Evolutionary conservation across 2,797 vertebrate species (phyloP).

Genomic region (Alcedo atthis): DNA sequence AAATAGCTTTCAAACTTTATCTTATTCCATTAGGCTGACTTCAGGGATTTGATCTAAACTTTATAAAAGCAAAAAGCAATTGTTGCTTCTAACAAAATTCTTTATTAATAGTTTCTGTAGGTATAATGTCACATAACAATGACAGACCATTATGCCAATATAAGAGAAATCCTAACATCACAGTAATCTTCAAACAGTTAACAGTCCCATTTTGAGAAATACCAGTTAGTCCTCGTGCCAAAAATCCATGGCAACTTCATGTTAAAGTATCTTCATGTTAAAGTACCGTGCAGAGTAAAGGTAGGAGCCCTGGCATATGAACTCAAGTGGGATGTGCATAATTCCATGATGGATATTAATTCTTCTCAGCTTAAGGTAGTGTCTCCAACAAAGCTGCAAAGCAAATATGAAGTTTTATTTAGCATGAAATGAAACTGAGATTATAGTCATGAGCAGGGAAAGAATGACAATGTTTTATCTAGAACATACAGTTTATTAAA

Average conservation of each 20-base stretch:
- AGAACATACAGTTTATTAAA: neutral
- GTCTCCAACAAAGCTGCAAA: slow-evolving; percentile 28
- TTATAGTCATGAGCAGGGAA: neutral
- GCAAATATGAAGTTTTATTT: slow-evolving; percentile 17
- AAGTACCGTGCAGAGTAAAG: slow-evolving; percentile 6
- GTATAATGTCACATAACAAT: slow-evolving; percentile 38
- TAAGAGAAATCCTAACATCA: slow-evolving; percentile 33
- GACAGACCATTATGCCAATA: slow-evolving; percentile 2
- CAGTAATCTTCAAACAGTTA: slow-evolving; percentile 1
- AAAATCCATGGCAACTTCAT: neutral
- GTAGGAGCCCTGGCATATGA: neutral
- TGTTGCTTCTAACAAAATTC: slow-evolving; percentile 11
- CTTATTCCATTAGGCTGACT: neutral
- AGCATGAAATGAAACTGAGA: neutral
- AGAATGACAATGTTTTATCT: neutral
- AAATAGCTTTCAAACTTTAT: neutral
- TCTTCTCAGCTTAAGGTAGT: slow-evolving; percentile 6
- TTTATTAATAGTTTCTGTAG: slow-evolving; percentile 55
- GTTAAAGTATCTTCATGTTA: neutral
- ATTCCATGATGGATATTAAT: neutral
- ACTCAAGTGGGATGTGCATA: neutral
- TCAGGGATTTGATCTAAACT: neutral
- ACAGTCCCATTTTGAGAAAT: slow-evolving; percentile 13
- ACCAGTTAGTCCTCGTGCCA: neutral
- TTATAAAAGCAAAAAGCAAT: neutral